Percentiles rank a stretch among this genome's conserved stretches.
phyloP scores from a whole-genome alignment of 2,888 invertebrate species.

The Agonopterix heracliana region DNA sequence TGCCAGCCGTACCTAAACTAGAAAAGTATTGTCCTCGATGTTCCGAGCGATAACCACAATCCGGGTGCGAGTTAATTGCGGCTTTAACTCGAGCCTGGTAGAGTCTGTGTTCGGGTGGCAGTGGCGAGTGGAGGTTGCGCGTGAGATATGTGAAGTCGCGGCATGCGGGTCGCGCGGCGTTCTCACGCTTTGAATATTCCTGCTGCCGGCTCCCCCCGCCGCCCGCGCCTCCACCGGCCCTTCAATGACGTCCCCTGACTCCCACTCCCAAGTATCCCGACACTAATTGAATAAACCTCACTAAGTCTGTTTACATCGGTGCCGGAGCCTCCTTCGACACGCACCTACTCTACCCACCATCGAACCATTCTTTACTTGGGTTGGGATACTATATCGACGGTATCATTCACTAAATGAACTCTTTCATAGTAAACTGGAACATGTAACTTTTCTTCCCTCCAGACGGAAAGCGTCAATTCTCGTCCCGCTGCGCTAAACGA shows the following conservation, averaged over 20 bases:
- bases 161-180: conserved; percentile 75
- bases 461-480: too few relatives aligned
- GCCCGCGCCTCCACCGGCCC: conserved; percentile 45
- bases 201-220: conserved; percentile 53
- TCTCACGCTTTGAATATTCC: conserved; percentile 77
- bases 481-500: too few relatives aligned
- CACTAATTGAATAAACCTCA: conserved; percentile 65
- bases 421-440: too few relatives aligned
- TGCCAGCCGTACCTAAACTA: conserved; percentile 73
- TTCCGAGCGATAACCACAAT: conserved; percentile 67
- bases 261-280: conserved; percentile 50
- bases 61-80: conserved; percentile 29
- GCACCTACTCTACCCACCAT: background rate
- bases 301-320: conserved; percentile 59
- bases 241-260: conserved; percentile 65
- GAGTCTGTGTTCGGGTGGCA: conserved; percentile 36
- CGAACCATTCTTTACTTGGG: background rate
- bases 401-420: too few relatives aligned
- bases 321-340: conserved; percentile 13
- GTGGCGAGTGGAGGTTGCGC: conserved; percentile 59
- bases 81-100: conserved; percentile 35
- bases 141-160: conserved; percentile 75
- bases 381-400: too few relatives aligned
- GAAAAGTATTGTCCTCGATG: conserved; percentile 76
- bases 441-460: too few relatives aligned